Conservation (phyloP, 2,888 invertebrate genomes). For the Pachliopta kotzebuea region DNA sequence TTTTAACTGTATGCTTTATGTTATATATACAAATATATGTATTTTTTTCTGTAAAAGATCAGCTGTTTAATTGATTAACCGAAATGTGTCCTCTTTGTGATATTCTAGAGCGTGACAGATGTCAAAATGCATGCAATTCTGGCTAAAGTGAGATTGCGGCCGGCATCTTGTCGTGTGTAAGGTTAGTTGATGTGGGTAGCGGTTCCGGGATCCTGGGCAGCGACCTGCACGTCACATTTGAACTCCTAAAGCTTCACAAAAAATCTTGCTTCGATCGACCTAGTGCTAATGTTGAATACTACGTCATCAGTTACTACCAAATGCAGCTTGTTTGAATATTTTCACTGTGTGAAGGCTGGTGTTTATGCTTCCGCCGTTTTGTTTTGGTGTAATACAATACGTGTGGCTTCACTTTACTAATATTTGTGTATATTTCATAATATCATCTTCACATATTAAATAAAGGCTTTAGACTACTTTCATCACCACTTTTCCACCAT, state of each 20-base stretch:
- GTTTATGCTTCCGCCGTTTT: slow-evolving; percentile 17
- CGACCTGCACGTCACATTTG: slow-evolving; percentile 14
- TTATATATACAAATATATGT: slow-evolving; percentile 7
- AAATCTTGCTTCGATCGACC: slow-evolving; percentile 11
- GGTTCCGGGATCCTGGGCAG: slow-evolving; percentile 33
- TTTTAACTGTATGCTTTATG: slow-evolving; percentile 28
- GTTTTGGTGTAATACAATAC: background rate
- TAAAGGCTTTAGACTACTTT: background rate
- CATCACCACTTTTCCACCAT: background rate
- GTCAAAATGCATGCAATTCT: slow-evolving; percentile 72
- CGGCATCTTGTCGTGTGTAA: slow-evolving; percentile 67
- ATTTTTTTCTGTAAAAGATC: slow-evolving; percentile 7
- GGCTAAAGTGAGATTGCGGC: slow-evolving; percentile 61
- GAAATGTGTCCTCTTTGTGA: slow-evolving; percentile 41
- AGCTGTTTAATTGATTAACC: slow-evolving; percentile 11
- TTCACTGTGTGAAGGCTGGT: background rate
- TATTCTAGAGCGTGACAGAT: slow-evolving; percentile 77
- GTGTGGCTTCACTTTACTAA: background rate
- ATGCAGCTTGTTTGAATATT: slow-evolving; percentile 6
- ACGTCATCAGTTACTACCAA: slow-evolving; percentile 1
- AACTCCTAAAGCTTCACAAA: slow-evolving; percentile 22
- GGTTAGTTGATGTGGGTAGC: slow-evolving; percentile 67
- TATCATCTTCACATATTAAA: background rate
- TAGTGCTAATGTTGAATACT: slow-evolving; percentile 10
- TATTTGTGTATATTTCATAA: background rate